phyloP scores from a whole-genome alignment of 1,140 invertebrate species.

The Drosophila kikkawai region DNA sequence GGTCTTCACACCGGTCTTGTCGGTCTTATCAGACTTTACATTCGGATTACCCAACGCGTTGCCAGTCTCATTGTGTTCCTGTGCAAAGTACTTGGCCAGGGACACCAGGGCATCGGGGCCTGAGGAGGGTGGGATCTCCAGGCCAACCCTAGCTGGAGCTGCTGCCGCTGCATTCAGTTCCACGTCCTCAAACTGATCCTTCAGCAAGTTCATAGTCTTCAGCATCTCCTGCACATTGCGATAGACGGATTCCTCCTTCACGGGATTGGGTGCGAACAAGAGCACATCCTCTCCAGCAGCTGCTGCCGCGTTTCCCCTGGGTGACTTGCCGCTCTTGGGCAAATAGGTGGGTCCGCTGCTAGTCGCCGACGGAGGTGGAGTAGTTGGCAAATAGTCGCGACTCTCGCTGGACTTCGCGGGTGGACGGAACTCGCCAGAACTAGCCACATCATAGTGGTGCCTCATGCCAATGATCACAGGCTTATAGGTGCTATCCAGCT shows the following conservation, averaged over 20 bases:
- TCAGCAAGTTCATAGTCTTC: conserved; percentile 83
- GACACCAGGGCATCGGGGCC: conserved; percentile 91
- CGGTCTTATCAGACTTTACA: conserved; percentile 47
- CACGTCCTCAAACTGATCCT: conserved; percentile 73
- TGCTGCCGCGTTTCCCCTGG: conserved; percentile 45
- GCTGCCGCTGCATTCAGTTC: conserved; percentile 56
- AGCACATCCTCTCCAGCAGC: conserved; percentile 66
- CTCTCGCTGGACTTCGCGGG: conserved; percentile 49
- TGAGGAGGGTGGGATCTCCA: conserved; percentile 89
- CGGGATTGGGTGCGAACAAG: conserved; percentile 70
- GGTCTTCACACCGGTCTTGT: conserved; percentile 49
- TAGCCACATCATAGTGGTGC: conserved; percentile 71
- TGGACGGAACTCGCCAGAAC: conserved; percentile 56
- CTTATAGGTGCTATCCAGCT: conserved; percentile 66
- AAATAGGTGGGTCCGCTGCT: conserved; percentile 79
- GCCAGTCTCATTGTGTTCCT: conserved; percentile 87
- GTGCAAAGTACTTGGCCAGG: conserved; percentile 91
- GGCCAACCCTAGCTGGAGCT: conserved; percentile 86
- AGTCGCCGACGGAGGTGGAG: conserved; percentile 57
- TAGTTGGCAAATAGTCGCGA: conserved; percentile 69
- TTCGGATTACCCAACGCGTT: conserved; percentile 55
- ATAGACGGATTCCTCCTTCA: conserved; percentile 72
- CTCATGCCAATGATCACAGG: conserved; percentile 78
- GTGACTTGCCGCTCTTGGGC: conserved; percentile 60
- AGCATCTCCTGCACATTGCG: conserved; percentile 85